These are phyloP conservation scores for Carabus problematicus DNA, from an alignment of 2,888 invertebrate genomes.

Conservation along the genomic window DNA sequence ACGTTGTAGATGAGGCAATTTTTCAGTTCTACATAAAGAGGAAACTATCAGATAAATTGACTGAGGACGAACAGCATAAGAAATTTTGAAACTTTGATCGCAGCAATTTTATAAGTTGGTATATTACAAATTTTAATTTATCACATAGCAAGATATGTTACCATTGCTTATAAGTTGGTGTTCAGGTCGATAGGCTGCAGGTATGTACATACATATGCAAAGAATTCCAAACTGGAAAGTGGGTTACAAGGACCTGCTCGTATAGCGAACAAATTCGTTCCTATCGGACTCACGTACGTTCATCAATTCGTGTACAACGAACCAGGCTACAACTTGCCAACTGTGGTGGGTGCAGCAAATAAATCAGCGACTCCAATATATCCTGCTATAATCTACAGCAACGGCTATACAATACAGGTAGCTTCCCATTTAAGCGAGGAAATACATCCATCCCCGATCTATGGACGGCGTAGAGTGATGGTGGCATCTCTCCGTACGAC, in stretches of 20 bases:
- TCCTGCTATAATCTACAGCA: constrained; percentile 56
- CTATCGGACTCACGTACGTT: constrained; percentile 77
- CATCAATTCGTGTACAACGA: constrained; percentile 71
- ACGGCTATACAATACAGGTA: constrained; percentile 42
- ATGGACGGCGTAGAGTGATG: constrained; percentile 42
- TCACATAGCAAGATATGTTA: no score
- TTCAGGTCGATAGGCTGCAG: constrained; percentile 75
- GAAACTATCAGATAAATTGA: no score
- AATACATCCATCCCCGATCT: constrained; percentile 46
- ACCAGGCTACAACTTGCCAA: constrained; percentile 51
- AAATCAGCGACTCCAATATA: constrained; percentile 57
- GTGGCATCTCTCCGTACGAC: constrained; percentile 46
- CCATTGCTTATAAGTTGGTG: no score
- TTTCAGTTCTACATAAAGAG: no score
- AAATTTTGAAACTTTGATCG: no score
- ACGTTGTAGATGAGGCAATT: no score
- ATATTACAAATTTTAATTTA: no score
- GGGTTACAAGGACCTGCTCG: constrained; percentile 71
- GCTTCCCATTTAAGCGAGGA: constrained; percentile 49
- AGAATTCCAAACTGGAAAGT: constrained; percentile 69
- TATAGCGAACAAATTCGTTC: constrained; percentile 78
- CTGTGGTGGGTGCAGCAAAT: constrained; percentile 57
- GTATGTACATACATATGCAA: constrained; percentile 73
- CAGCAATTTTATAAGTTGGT: no score
- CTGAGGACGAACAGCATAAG: no score